phyloP scores from a whole-genome alignment of 2,888 invertebrate genomes.

The Drosophila neutralis region DNA sequence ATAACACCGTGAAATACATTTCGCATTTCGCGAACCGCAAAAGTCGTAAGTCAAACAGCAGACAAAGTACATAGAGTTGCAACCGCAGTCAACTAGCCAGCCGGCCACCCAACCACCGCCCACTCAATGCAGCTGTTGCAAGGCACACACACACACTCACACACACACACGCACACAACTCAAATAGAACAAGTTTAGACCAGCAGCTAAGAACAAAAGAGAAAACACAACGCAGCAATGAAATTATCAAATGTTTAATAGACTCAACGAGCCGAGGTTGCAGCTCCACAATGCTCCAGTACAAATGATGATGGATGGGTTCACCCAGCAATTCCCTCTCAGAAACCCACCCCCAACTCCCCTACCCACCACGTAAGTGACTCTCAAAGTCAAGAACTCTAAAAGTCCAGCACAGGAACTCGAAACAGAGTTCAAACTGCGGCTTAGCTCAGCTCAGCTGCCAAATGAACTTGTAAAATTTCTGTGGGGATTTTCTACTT shows the following conservation, averaged over 20 bases:
- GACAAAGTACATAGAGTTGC: slow-evolving; percentile 44
- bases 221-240: slow-evolving; percentile 34
- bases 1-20: slow-evolving; percentile 56
- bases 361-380: background rate
- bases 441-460: slow-evolving; percentile 49
- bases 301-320: slow-evolving; percentile 63
- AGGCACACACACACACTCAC: slow-evolving; percentile 37
- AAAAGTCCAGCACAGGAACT: slow-evolving; percentile 35
- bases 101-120: slow-evolving; percentile 23
- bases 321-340: background rate
- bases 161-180: slow-evolving; percentile 54
- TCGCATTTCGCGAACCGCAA: slow-evolving; percentile 66
- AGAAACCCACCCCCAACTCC: background rate
- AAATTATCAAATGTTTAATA: slow-evolving; percentile 78
- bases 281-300: slow-evolving; percentile 6
- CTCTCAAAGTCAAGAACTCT: slow-evolving; percentile 6
- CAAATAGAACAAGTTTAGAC: slow-evolving; percentile 65
- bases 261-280: slow-evolving; percentile 54
- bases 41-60: slow-evolving; percentile 74
- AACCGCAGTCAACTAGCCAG: slow-evolving; percentile 30
- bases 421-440: slow-evolving; percentile 44
- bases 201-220: slow-evolving; percentile 38
- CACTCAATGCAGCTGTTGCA: slow-evolving; percentile 43
- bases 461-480: slow-evolving; percentile 63
- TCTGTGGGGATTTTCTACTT: slow-evolving; percentile 28